Evolutionary conservation across 1,140 invertebrate genomes (phyloP), one percentile per base, ranked within the genome.

Genomic region (Drosophila kanapiae): DNA sequence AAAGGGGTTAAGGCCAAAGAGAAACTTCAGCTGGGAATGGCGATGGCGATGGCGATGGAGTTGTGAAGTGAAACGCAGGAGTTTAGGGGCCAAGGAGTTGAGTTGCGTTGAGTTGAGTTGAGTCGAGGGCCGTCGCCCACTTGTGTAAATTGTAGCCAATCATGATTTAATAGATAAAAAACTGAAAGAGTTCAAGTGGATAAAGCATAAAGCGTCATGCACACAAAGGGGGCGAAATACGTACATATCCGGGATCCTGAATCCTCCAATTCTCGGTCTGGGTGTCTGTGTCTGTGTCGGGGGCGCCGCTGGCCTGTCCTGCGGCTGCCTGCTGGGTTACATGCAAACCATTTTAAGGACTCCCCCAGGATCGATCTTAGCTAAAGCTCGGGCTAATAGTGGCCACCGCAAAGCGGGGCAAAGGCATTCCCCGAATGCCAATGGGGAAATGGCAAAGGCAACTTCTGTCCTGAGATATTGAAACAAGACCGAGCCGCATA

Each of bases 121-220:
- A 37, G 62, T 38, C n/a, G 63, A 69, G 54, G 51, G 56, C 61
- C 61, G 62, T 31, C 56, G 67, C 70, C 78, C 81, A 88, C 74
- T 88, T 88, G 81, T 88, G 82, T 84, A 81, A 90, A 85, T 87
- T 88, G 83, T 88, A 84, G 84, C 85, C 85, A 88, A 88, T 88
- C 84, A 88, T 88, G 84, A 88, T 88, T 88, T 88, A 88, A 88
- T 88, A 88, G 84, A 88, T 88, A 90, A 81, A 88, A 82, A 86
- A 82, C 75, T 75, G 83, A 82, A 82, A 88, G 83, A 87, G 83
- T 87, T 88, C 84, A 88, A 88, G 84, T 88, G 85, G 84, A 88
- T 90, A 90, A 88, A 67, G 85, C 84, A 88, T 84, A 88, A 88
- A 90, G 81, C 85, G 84, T 87, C 78, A 60, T 80, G 85, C 75